A percentile compares a stretch with the other conserved stretches of the same genome.
Evolutionary conservation across 2,797 vertebrate species (phyloP).

Genomic region (Chiroxiphia lanceolata): DNA sequence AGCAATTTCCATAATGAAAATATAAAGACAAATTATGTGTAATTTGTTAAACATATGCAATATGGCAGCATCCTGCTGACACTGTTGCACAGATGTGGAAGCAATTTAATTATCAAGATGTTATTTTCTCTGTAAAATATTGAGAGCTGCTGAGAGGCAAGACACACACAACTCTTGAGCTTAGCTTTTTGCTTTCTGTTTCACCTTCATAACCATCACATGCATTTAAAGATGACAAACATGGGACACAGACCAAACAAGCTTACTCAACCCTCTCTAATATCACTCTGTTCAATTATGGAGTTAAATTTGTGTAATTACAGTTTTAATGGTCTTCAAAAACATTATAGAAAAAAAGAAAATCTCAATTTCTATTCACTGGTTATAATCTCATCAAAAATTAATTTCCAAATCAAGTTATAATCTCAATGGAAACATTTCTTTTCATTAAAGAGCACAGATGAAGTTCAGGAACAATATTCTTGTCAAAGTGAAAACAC

Average conservation of each 20-base stretch:
- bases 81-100: slow-evolving; percentile 43
- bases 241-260: background rate
- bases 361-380: background rate
- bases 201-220: background rate
- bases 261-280: background rate
- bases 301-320: background rate
- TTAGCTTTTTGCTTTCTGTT: background rate
- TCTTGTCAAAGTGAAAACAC: background rate
- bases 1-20: slow-evolving; percentile 46
- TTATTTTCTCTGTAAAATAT: slow-evolving; percentile 6
- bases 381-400: background rate
- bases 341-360: background rate
- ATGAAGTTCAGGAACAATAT: background rate
- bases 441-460: background rate
- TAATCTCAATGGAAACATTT: background rate
- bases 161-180: background rate
- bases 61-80: slow-evolving; percentile 45
- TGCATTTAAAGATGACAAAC: background rate
- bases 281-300: background rate
- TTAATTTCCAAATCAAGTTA: background rate
- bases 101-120: slow-evolving; percentile 49
- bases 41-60: slow-evolving; percentile 55
- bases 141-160: background rate
- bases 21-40: slow-evolving; percentile 42
- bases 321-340: background rate